Conservation (phyloP, 2,113 vertebrate genomes). For the Syrrhaptes paradoxus region DNA sequence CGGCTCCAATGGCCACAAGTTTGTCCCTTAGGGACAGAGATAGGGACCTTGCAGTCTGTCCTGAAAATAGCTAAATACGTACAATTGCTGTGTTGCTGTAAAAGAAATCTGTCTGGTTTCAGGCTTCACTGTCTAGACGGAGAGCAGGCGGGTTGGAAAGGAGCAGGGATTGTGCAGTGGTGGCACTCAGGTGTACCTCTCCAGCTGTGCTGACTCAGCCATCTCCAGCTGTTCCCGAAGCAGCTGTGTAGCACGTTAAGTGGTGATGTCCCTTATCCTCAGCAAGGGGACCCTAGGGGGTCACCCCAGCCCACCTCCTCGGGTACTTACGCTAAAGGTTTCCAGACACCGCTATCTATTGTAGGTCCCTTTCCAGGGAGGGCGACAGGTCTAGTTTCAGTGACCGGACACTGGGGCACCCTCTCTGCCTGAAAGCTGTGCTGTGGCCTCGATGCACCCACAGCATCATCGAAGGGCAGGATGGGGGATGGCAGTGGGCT, state of each 20-base stretch:
- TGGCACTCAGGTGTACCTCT: too few relatives aligned
- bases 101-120: neutral
- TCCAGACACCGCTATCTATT: too few relatives aligned
- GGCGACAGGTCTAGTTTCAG: neutral
- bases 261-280: neutral
- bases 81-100: neutral
- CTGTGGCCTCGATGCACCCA: accelerated
- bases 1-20: accelerated
- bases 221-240: neutral
- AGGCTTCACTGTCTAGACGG: neutral
- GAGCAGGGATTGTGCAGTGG: too few relatives aligned
- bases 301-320: neutral
- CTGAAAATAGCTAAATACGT: neutral
- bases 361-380: neutral
- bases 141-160: accelerated
- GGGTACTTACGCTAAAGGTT: neutral
- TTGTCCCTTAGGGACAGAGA: neutral
- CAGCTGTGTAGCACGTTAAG: neutral
- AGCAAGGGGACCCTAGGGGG: neutral
- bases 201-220: neutral
- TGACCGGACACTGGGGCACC: too few relatives aligned
- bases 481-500: neutral
- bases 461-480: neutral
- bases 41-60: neutral
- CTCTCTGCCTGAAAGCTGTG: neutral